These are phyloP conservation scores for Dicroscelio sp. DNA, from an alignment of 2,888 invertebrate species.

Conservation along the genomic window DNA sequence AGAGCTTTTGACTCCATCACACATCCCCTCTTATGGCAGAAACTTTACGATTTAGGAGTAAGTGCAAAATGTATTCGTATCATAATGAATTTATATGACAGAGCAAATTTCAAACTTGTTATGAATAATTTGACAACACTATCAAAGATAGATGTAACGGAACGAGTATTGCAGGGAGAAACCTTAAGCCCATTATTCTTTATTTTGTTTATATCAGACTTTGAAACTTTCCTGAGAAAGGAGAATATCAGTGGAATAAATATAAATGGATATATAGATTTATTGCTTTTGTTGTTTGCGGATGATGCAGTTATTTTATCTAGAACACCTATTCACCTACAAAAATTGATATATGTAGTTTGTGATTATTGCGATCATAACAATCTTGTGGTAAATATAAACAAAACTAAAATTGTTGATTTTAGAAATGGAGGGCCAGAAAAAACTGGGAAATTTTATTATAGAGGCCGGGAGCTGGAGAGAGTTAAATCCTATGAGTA, in stretches of 20 bases:
- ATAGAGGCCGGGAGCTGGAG: not conserved
- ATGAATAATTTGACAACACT: too few species aligned
- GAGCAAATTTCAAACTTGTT: not conserved
- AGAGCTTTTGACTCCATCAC: not conserved
- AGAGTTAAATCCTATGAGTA: not conserved
- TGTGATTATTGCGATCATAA: not conserved
- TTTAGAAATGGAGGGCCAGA: not conserved
- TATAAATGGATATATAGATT: not conserved
- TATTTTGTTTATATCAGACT: not conserved
- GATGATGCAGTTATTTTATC: not conserved
- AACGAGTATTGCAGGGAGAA: not conserved
- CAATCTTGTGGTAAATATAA: not conserved
- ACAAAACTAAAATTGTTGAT: not conserved
- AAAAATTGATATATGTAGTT: not conserved
- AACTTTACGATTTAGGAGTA: not conserved
- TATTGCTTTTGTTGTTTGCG: not conserved
- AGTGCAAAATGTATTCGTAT: not conserved
- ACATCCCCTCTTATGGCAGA: not conserved
- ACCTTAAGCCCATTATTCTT: not conserved
- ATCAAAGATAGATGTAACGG: not conserved
- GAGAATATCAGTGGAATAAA: not conserved
- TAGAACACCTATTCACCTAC: not conserved
- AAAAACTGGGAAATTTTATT: not conserved
- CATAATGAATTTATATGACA: not conserved
- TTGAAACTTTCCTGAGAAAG: not conserved